phyloP scores from a whole-genome alignment of 2,113 vertebrate species.

The Oreochromis tanganicae region DNA sequence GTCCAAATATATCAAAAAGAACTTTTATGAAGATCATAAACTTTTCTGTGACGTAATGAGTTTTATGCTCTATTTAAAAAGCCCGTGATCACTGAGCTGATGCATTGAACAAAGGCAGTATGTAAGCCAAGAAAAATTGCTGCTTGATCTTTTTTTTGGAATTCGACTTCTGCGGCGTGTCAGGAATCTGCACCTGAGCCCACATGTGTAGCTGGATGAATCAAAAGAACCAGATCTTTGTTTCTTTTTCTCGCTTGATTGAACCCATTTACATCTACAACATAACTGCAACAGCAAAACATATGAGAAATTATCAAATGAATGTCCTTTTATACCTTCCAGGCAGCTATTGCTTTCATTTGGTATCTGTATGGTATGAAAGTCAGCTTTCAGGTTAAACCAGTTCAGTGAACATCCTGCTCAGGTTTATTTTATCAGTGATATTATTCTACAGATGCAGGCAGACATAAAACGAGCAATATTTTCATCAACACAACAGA shows the following conservation, averaged over 20 bases:
- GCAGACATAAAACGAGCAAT: neutral
- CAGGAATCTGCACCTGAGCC: neutral
- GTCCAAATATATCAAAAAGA: neutral
- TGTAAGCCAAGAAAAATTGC: neutral
- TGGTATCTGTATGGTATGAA: neutral
- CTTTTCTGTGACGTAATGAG: neutral
- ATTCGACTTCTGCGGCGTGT: neutral
- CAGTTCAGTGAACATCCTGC: neutral
- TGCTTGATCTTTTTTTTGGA: neutral
- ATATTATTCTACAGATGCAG: neutral
- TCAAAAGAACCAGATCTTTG: neutral
- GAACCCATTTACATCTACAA: neutral
- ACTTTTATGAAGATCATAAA: neutral
- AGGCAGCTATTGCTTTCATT: neutral
- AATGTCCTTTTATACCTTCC: slow-evolving; percentile 1
- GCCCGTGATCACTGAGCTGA: neutral
- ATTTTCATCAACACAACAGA: neutral
- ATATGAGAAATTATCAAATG: neutral
- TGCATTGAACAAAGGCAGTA: neutral
- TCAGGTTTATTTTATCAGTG: neutral
- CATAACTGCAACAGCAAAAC: neutral
- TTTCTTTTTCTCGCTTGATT: neutral
- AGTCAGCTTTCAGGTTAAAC: neutral
- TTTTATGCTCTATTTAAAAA: neutral
- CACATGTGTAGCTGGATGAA: neutral